These are phyloP conservation scores for Hymenopus coronatus DNA, from an alignment of 2,888 invertebrate genomes.

Conservation along the genomic window DNA sequence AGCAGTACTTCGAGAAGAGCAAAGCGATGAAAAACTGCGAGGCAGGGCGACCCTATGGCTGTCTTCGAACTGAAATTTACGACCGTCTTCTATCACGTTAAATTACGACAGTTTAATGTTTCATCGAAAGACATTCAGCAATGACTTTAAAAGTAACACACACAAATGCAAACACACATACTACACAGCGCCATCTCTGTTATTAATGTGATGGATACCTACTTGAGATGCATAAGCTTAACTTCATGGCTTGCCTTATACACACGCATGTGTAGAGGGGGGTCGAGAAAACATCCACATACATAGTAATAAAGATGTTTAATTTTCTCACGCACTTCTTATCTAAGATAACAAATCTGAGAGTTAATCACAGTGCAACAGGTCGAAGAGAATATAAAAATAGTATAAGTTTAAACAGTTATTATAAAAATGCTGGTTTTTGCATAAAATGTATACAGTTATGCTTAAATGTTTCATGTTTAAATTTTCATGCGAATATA, in stretches of 20 bases:
- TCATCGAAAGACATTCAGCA: neutral
- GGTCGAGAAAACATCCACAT: too few relatives aligned
- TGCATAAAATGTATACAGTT: too few relatives aligned
- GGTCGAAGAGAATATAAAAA: too few relatives aligned
- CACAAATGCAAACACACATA: neutral
- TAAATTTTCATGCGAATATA: too few relatives aligned
- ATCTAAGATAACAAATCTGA: too few relatives aligned
- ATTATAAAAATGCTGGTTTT: too few relatives aligned
- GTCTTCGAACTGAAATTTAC: conserved; percentile 4
- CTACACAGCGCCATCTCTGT: neutral
- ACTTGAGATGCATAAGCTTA: neutral
- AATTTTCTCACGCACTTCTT: too few relatives aligned
- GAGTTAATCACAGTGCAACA: too few relatives aligned
- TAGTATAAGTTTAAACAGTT: too few relatives aligned
- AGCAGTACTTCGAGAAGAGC: neutral
- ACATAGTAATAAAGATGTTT: too few relatives aligned
- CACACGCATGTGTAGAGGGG: too few relatives aligned
- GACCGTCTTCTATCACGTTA: neutral
- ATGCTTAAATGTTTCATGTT: too few relatives aligned
- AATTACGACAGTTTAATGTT: conserved; percentile 1
- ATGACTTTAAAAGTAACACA: neutral
- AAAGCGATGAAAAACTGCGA: neutral
- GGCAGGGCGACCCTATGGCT: neutral
- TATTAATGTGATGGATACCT: neutral
- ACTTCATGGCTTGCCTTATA: neutral